Evolutionary conservation across 2,888 invertebrate genomes (phyloP).

Genomic region (Malthinus flaveolus): DNA sequence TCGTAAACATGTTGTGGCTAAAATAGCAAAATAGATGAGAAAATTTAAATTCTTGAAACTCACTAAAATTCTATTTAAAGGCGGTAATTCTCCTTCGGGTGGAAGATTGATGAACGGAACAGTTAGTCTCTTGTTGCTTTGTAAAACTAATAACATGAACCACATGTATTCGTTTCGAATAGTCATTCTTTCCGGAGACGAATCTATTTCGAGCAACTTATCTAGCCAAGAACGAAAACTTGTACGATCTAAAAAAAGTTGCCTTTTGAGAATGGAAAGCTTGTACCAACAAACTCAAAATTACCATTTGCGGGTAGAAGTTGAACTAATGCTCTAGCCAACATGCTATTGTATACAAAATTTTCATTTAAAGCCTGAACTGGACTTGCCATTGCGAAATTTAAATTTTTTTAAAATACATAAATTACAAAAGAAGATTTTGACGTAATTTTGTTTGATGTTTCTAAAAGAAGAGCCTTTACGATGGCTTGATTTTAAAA

Average conservation of each 20-base stretch:
- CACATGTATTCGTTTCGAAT: slow-evolving; percentile 55
- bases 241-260: slow-evolving; percentile 38
- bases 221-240: slow-evolving; percentile 51
- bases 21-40: slow-evolving; percentile 4
- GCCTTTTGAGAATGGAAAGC: background rate
- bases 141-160: slow-evolving; percentile 54
- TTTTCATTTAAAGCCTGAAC: slow-evolving; percentile 48
- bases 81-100: slow-evolving; percentile 44
- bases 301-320: slow-evolving; percentile 51
- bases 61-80: slow-evolving; percentile 51
- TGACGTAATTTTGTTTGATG: too few relatives aligned
- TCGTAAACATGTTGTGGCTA: slow-evolving; percentile 46
- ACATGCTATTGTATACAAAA: slow-evolving; percentile 54
- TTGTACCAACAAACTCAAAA: background rate
- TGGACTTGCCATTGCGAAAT: slow-evolving; percentile 41
- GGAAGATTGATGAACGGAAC: slow-evolving; percentile 51
- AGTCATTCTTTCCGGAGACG: slow-evolving; percentile 43
- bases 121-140: slow-evolving; percentile 49
- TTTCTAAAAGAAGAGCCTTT: too few relatives aligned
- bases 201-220: slow-evolving; percentile 47
- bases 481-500: too few relatives aligned
- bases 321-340: slow-evolving; percentile 53
- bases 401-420: too few relatives aligned
- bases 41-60: slow-evolving; percentile 5
- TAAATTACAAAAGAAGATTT: too few relatives aligned